Evolutionary conservation across 2,888 invertebrate genomes (phyloP), one percentile per base, ranked within the genome.

Genomic region (Mesochorus sp.): DNA sequence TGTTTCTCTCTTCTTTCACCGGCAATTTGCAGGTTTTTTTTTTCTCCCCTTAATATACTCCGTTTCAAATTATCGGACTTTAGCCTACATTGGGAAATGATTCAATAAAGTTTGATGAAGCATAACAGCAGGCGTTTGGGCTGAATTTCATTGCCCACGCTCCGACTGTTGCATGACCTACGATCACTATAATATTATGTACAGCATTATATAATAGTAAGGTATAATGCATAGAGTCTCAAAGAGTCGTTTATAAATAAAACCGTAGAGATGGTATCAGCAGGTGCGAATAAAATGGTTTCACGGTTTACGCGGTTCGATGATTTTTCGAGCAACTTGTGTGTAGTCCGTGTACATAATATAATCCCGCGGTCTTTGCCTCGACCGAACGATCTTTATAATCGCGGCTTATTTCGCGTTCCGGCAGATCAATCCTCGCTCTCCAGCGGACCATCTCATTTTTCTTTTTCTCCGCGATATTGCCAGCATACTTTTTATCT

Each of bases 381-480:
- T 39, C 14, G 57, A 28, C 12, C 47, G 55, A 62, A 37, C n/a
- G 59, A 49, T 51, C 12, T 55, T n/a, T 19, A 28, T 62, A 73
- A 42, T 59, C 39, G 59, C 17, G 17, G 61, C 24, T 19, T 1
- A 19, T 3, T 4, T 53, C n/a, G 44, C 49, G 61, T 67, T 74
- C 62, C 78, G 77, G 49, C 59, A 62, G 72, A 78, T 81, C 72
- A 72, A 82, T 74, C 72, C 55, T 53, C 42, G 17, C 8, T 68
- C 55, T 31, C 21, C 67, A 44, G 14, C 24, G 67, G 57, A 34
- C 44, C 67, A 34, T 55, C 21, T 44, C 4, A 55, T 68, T 57
- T 26, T 14, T 34, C 21, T 1, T 14, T 24, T 55, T 19, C 17
- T n/a, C 42, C 39, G 21, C 19, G 44, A 49, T 49, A 21, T 34